Conservation (phyloP, 2,797 vertebrate species). For the Lacerta viridis region DNA sequence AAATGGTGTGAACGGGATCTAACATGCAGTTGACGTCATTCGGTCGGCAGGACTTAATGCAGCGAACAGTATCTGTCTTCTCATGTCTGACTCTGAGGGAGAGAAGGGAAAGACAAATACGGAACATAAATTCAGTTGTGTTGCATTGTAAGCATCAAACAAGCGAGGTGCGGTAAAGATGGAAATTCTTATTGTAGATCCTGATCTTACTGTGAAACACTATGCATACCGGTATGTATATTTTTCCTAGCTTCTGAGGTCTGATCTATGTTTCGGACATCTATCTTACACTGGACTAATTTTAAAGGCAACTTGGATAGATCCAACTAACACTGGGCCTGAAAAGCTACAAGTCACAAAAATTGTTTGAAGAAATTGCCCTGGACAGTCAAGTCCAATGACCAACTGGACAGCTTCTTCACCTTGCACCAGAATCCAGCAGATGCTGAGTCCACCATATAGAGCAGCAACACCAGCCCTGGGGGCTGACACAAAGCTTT, state of each 20-base stretch:
- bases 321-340: background rate
- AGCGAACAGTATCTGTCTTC: constrained; percentile 90
- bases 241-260: no score
- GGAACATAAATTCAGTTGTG: constrained; percentile 6
- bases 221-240: background rate
- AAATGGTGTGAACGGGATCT: constrained; percentile 91
- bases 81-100: constrained; percentile 79
- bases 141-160: background rate
- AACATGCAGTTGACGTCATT: constrained; percentile 86
- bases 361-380: background rate
- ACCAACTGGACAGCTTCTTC: background rate
- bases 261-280: background rate
- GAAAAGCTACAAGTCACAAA: background rate
- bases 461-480: no score
- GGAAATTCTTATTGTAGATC: background rate
- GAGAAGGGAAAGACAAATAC: constrained; percentile 47
- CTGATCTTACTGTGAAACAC: background rate
- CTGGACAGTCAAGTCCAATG: background rate
- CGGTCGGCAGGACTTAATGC: constrained; percentile 91
- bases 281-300: background rate
- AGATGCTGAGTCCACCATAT: background rate
- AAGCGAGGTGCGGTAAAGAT: background rate
- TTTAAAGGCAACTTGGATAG: background rate
- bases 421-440: background rate
- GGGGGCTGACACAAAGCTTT: background rate